Evolutionary conservation across 2,888 invertebrate genomes (phyloP).

Genomic region (Sesamia inferens): DNA sequence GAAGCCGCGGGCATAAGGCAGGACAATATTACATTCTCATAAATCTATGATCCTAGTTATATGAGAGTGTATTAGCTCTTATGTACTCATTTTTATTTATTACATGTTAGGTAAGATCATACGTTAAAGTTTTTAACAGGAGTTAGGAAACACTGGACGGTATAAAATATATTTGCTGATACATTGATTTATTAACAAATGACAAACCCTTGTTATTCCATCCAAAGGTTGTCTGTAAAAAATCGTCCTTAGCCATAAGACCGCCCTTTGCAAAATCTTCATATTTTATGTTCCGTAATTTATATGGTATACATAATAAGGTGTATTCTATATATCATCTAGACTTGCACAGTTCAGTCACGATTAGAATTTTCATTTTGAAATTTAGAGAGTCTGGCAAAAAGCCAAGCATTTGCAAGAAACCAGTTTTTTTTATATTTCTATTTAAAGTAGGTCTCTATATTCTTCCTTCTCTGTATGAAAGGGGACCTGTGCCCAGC

Average conservation of each 20-base stretch:
- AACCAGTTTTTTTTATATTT: background rate
- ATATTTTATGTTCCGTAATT: too few relatives aligned
- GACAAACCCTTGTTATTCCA: background rate
- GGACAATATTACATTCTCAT: background rate
- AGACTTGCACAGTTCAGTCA: background rate
- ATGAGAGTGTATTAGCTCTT: background rate
- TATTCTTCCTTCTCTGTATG: too few relatives aligned
- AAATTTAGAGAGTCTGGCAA: background rate
- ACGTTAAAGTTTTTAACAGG: background rate
- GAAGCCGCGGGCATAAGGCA: background rate
- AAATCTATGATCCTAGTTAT: background rate
- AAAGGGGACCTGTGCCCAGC: too few relatives aligned
- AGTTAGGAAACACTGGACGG: background rate
- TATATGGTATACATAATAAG: too few relatives aligned
- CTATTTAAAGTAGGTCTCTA: background rate
- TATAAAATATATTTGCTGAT: background rate
- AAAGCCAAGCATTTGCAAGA: too few relatives aligned
- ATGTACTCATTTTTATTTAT: background rate
- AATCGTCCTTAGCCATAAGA: too few relatives aligned
- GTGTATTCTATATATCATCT: too few relatives aligned
- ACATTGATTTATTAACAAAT: background rate
- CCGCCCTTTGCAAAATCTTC: too few relatives aligned
- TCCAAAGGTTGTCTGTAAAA: too few relatives aligned
- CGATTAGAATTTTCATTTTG: background rate
- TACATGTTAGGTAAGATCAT: background rate